Evolutionary conservation across 2,888 invertebrate species (phyloP), one percentile per base, ranked within the genome.

Genomic region (Teinopalpus imperialis): DNA sequence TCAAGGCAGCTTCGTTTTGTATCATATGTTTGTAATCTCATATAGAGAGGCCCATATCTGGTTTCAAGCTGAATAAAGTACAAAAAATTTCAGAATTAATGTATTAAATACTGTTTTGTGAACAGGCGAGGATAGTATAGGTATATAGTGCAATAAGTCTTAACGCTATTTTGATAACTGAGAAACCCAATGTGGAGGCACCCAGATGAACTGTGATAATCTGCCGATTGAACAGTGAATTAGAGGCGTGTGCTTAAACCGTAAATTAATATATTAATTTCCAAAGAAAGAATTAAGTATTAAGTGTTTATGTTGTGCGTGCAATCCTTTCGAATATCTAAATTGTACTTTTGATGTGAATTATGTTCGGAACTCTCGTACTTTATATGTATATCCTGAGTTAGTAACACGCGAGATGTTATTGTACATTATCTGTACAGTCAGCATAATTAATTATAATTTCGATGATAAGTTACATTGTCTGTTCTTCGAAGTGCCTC

Each of bases 401-500:
- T 65, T 61, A 2, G 3, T 32, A 32, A 10, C n/a, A 56, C 58
- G 56, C 57, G 61, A 56, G 51, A 55, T 62, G 64, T 65, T 59
- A 52, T 52, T 45, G 47, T 49, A 56, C 59, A 57, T 62, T 63
- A 54, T 57, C 53, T 79, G 81, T 80, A 78, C 75, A 79, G 77
- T 74, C 49, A 48, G 52, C 54, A 56, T 66, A 51, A 56, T 59
- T 66, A 63, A 64, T 62, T 67, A 70, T 76, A 71, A 65, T 74
- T 72, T 67, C 66, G 49, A 62, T 54, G 49, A 56, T 79, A 78
- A 67, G 51, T 66, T 64, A 66, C n/a, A n/a, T n/a, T 61, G 65
- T 80, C 67, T 77, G 74, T 82, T 82, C 71, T 79, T 68, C 54
- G 61, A 87, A 87, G 87, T 87, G 86, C 87, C 87, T 87, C 77